A percentile compares a stretch with the other conserved stretches of the same genome.
phyloP scores from a whole-genome alignment of 1,140 invertebrate species.

The Drosophila rufa region DNA sequence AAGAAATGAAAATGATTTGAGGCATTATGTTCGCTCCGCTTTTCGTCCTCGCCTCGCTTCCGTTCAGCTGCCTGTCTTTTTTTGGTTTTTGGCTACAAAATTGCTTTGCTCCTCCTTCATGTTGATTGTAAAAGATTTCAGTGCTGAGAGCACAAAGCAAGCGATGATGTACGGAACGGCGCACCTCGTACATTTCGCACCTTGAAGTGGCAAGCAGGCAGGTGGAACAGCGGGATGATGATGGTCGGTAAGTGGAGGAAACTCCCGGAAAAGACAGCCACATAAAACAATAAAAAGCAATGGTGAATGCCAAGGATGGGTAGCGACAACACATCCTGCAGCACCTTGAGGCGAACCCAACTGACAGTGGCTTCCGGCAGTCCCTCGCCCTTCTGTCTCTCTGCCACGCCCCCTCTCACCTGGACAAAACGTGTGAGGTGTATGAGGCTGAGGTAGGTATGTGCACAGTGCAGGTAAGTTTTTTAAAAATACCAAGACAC shows the following conservation, averaged over 20 bases:
- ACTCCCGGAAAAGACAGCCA: slow-evolving; percentile 41
- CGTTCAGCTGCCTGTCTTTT: slow-evolving; percentile 24
- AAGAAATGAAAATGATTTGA: slow-evolving; percentile 82
- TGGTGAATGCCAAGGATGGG: slow-evolving; percentile 50
- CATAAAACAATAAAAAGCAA: slow-evolving; percentile 77
- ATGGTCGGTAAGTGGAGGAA: neutral
- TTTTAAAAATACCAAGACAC: neutral
- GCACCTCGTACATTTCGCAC: slow-evolving; percentile 68
- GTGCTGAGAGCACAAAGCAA: slow-evolving; percentile 70
- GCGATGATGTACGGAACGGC: slow-evolving; percentile 70
- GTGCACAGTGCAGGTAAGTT: neutral
- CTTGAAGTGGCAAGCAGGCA: slow-evolving; percentile 58
- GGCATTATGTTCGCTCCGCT: slow-evolving; percentile 64
- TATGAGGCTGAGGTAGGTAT: slow-evolving; percentile 15
- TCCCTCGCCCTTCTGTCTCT: slow-evolving; percentile 1
- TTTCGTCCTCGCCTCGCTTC: slow-evolving; percentile 24
- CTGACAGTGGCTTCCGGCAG: slow-evolving; percentile 56
- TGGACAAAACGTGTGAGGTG: slow-evolving; percentile 16
- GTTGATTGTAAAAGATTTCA: slow-evolving; percentile 77
- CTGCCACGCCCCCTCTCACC: slow-evolving; percentile 12
- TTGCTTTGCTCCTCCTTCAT: slow-evolving; percentile 49
- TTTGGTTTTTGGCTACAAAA: slow-evolving; percentile 55
- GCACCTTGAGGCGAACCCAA: slow-evolving; percentile 54
- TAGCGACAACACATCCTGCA: slow-evolving; percentile 57
- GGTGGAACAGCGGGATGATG: neutral